phyloP scores from a whole-genome alignment of 2,797 vertebrate species.

The Parauchenoglanis punctatus region DNA sequence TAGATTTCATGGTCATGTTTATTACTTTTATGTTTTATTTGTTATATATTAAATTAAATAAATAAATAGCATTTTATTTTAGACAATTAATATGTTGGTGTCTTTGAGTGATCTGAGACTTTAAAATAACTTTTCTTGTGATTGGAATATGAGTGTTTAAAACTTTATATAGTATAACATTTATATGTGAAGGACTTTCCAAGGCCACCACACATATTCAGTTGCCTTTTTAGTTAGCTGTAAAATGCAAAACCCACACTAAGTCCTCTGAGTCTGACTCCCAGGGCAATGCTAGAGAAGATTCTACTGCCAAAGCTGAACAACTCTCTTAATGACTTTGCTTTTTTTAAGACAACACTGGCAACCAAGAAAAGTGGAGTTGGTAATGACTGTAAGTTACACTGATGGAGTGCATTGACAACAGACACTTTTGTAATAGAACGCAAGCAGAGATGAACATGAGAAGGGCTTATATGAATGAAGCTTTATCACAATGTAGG shows the following conservation, averaged over 20 bases:
- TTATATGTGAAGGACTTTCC: neutral
- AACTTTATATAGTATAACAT: neutral
- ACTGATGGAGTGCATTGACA: neutral
- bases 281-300: neutral
- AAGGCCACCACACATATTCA: neutral
- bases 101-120: neutral
- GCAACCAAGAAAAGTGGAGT: neutral
- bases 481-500: neutral
- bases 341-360: neutral
- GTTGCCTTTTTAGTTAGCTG: neutral
- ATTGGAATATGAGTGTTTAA: no score
- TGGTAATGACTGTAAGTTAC: neutral
- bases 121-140: neutral
- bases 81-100: neutral
- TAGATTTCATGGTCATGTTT: neutral
- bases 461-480: neutral
- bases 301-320: slow-evolving; percentile 3
- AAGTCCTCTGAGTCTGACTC: neutral
- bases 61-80: neutral
- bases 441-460: neutral
- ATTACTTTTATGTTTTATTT: neutral
- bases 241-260: slow-evolving; percentile 6
- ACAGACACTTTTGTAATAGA: neutral
- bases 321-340: neutral
- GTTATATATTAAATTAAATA: neutral